These are phyloP conservation scores for Percopsis transmontana DNA, from an alignment of 2,113 vertebrate genomes.

Conservation along the genomic window DNA sequence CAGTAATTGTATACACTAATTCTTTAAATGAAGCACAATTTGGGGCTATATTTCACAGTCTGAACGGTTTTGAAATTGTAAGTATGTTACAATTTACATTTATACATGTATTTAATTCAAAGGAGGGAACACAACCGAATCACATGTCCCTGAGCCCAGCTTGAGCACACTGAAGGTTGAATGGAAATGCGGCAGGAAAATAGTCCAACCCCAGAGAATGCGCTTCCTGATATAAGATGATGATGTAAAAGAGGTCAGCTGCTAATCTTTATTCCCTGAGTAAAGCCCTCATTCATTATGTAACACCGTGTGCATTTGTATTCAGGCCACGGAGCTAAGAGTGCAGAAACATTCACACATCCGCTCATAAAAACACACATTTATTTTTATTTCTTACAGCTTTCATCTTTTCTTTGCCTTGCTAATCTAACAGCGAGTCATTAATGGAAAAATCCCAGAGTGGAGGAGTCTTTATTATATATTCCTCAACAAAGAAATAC, in stretches of 20 bases:
- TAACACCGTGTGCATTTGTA: conserved; percentile 78
- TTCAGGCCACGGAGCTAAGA: conserved; percentile 74
- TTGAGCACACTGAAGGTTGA: conserved; percentile 31
- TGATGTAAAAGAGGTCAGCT: conserved; percentile 74
- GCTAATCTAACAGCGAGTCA: conserved; percentile 33
- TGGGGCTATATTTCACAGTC: too few species aligned
- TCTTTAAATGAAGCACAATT: too few species aligned
- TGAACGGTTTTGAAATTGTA: too few species aligned
- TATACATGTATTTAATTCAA: conserved; percentile 23
- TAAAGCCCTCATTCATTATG: conserved; percentile 82
- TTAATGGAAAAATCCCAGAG: conserved; percentile 14
- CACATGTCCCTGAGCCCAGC: conserved; percentile 10
- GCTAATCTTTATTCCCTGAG: conserved; percentile 79
- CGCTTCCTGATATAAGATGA: conserved; percentile 76
- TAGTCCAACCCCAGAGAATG: conserved; percentile 60
- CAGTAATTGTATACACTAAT: too few species aligned
- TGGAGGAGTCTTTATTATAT: conserved; percentile 46
- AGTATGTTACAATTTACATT: not conserved
- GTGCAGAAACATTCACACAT: conserved; percentile 66
- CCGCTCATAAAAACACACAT: conserved; percentile 62
- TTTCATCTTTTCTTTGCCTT: conserved; percentile 18
- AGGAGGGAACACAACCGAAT: conserved; percentile 5
- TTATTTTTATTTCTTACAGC: conserved; percentile 52
- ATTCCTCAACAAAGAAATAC: conserved; percentile 56
- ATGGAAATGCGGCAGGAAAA: conserved; percentile 47